These are phyloP conservation scores for Agrochola macilenta DNA, from an alignment of 2,888 invertebrate species.

Conservation along the genomic window DNA sequence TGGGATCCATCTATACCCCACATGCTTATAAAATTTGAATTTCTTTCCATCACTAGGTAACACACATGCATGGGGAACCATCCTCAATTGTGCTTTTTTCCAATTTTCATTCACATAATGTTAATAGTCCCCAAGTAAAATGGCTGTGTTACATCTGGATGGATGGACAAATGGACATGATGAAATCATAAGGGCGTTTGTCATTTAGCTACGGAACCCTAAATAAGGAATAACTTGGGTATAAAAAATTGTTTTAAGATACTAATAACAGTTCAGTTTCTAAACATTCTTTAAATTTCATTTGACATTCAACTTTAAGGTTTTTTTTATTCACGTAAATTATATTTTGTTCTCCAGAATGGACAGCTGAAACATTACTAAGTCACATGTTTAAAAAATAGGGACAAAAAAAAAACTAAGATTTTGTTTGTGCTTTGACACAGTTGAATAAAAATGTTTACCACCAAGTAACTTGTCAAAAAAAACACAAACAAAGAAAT, in stretches of 20 bases:
- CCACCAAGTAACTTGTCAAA: background rate
- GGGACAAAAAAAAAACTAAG: background rate
- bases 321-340: background rate
- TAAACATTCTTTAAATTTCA: background rate
- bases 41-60: too few species aligned
- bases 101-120: too few species aligned
- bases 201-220: background rate
- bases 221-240: background rate
- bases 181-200: too few species aligned
- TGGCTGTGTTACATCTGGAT: too few species aligned
- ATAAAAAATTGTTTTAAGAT: background rate
- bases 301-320: background rate
- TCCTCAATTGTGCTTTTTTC: too few species aligned
- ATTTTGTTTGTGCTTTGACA: background rate
- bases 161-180: too few species aligned
- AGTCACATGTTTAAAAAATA: background rate
- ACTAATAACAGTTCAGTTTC: background rate
- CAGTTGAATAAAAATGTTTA: background rate
- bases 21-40: too few species aligned
- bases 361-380: background rate
- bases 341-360: background rate
- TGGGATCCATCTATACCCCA: too few species aligned
- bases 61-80: too few species aligned
- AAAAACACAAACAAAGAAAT: too few species aligned
- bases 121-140: too few species aligned